Evolutionary conservation across 1,140 invertebrate species (phyloP).

Genomic region (Aphidius gifuensis): DNA sequence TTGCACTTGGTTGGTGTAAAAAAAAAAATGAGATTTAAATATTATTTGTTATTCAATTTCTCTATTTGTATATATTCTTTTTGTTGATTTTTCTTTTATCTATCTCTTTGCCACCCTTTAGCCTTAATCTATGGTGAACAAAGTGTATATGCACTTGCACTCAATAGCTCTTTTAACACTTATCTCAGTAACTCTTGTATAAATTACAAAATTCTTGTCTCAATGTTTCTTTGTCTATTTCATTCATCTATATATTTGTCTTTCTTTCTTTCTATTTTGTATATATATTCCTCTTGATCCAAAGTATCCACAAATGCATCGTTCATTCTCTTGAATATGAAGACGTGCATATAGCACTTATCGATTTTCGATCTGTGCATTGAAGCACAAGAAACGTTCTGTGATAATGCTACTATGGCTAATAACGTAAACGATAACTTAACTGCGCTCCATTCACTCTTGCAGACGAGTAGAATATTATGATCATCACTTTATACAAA

Average conservation of each 20-base stretch:
- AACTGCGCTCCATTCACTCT: conserved; percentile 33
- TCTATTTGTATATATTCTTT: too few relatives aligned
- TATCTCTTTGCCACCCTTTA: not conserved
- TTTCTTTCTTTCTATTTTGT: not conserved
- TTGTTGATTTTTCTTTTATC: too few relatives aligned
- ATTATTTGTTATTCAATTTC: too few relatives aligned
- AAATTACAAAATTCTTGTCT: not conserved
- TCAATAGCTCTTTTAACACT: conserved; percentile 9
- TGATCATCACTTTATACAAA: too few relatives aligned
- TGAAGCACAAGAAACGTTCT: conserved; percentile 34
- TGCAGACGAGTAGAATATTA: too few relatives aligned
- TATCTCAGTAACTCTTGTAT: not conserved
- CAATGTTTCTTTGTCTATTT: not conserved
- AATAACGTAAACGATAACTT: conserved; percentile 47
- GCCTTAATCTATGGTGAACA: conserved; percentile 12
- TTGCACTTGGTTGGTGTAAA: too few relatives aligned
- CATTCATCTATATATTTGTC: not conserved
- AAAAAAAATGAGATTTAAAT: too few relatives aligned
- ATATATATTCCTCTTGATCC: not conserved
- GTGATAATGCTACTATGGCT: conserved; percentile 41
- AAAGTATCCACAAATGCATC: conserved; percentile 2
- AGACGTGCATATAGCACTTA: conserved; percentile 30
- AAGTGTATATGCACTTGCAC: conserved; percentile 1
- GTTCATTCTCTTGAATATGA: not conserved
- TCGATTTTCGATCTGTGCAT: conserved; percentile 46